Conservation (phyloP, 2,888 invertebrate species). For the Girardia tigrina region DNA sequence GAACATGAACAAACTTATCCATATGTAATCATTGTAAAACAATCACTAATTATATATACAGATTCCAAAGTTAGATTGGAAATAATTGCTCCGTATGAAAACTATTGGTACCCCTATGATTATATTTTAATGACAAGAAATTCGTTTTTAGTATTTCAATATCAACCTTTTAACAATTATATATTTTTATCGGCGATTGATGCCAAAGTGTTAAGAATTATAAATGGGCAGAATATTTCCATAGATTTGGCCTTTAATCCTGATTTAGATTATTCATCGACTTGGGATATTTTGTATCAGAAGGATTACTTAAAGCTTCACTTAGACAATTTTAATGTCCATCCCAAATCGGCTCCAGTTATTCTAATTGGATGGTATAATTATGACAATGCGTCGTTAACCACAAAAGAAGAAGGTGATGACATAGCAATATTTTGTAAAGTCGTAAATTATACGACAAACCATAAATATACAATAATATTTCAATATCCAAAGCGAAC, state of each 20-base stretch:
- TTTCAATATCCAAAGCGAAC: background rate
- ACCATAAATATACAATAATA: background rate
- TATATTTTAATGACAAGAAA: background rate
- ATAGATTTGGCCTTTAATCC: background rate
- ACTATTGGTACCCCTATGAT: slow-evolving; percentile 1
- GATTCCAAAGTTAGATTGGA: background rate
- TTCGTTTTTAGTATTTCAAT: background rate
- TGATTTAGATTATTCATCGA: background rate
- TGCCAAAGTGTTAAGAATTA: background rate
- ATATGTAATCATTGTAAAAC: too few relatives aligned
- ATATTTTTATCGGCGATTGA: background rate
- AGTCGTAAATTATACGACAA: background rate
- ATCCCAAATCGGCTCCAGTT: background rate
- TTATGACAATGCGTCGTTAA: background rate
- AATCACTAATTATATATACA: too few relatives aligned
- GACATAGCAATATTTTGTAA: background rate
- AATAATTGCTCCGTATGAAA: background rate
- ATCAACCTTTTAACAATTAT: background rate
- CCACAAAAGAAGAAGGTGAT: background rate
- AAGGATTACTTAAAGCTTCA: background rate
- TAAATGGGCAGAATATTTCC: background rate
- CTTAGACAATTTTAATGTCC: background rate
- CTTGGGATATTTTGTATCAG: background rate
- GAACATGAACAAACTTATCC: too few relatives aligned
- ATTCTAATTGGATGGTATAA: background rate